Conservation (phyloP, 2,888 invertebrate species). For the Nymphalis urticae region DNA sequence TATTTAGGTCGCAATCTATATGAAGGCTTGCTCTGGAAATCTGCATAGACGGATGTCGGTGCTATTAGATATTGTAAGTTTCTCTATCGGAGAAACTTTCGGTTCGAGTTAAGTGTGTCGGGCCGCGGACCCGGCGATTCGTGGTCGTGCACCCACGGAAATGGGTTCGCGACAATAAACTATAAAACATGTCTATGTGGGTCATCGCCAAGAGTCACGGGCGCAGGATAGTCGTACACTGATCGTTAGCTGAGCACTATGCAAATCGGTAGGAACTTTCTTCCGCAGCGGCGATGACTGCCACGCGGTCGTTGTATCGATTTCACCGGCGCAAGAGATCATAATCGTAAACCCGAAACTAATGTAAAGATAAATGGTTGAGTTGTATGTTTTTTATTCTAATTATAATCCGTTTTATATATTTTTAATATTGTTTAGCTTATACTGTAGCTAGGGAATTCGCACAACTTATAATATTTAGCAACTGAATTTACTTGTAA, state of each 20-base stretch:
- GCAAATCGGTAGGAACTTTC: conserved; percentile 78
- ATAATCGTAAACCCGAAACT: conserved; percentile 37
- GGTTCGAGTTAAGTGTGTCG: conserved; percentile 74
- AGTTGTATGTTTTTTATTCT: background rate
- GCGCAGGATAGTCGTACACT: conserved; percentile 53
- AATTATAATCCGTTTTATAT: too few relatives aligned
- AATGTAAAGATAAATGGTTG: background rate
- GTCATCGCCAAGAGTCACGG: conserved; percentile 60
- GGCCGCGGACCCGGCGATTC: conserved; percentile 55
- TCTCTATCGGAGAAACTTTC: conserved; percentile 80
- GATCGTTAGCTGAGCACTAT: conserved; percentile 58
- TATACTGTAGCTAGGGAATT: too few relatives aligned
- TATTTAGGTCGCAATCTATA: conserved; percentile 71
- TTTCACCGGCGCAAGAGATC: conserved; percentile 65
- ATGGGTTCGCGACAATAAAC: conserved; percentile 77
- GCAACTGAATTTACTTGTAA: background rate
- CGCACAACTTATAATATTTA: background rate
- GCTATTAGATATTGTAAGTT: conserved; percentile 78
- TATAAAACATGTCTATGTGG: conserved; percentile 73
- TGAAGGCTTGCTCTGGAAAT: conserved; percentile 78
- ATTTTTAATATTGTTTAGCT: too few relatives aligned
- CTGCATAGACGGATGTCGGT: conserved; percentile 79
- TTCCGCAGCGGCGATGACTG: conserved; percentile 66
- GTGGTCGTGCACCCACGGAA: conserved; percentile 74
- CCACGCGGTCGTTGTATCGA: conserved; percentile 66